Base-by-base conservation (phyloP, 2,113 vertebrate genomes). In the Cynopterus brachyotis region DNA sequence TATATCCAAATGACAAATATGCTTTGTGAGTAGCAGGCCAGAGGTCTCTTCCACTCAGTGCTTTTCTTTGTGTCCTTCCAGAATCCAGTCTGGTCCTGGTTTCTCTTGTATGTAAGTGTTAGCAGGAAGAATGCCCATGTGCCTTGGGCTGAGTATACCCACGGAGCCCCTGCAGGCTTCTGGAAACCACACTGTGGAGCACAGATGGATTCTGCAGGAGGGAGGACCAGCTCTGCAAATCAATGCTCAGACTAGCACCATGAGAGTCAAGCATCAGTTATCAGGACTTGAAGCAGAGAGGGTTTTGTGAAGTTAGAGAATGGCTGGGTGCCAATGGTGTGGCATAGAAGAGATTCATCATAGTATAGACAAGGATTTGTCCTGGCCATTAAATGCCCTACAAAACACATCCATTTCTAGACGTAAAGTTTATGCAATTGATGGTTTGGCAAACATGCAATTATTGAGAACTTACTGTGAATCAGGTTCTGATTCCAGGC, bases 161-260 rank as follows among this genome's bases (percentile, higher is more conserved):
- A 30, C 11, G 3, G 81, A 55, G 24, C 30, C 67, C 32, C 59
- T 32, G 35, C 11, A n/a, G 76, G 85, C 67, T 78, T n/a, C 5
- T 32, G 79, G 75, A 79, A 59, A 28, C 37, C 85, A 5, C 6
- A 2, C 5, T 62, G 79, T 47, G 28, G 67, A 7, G 81, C 85
- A 40, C 96, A 96, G 97, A 96, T 93, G 93, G 78, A 85, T 66
- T 91, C 81, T 22, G 11, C 50, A 53, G 72, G 70, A 35, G 8
- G 42, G 30, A 80, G 10, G 55, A 92, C n/a, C 85, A 89, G 93
- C 50, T 79, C 72, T 92, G 81, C 60, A 82, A 89, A 59, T 78
- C 88, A 73, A 0, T 70, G 67, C 62, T 60, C 62, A 91, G 92
- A 82, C 24, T 5, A 62, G 76, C 28, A 16, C 35, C 3, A 19